These are phyloP conservation scores for Cryptocephalus moraei DNA, from an alignment of 2,888 invertebrate species.

Conservation along the genomic window DNA sequence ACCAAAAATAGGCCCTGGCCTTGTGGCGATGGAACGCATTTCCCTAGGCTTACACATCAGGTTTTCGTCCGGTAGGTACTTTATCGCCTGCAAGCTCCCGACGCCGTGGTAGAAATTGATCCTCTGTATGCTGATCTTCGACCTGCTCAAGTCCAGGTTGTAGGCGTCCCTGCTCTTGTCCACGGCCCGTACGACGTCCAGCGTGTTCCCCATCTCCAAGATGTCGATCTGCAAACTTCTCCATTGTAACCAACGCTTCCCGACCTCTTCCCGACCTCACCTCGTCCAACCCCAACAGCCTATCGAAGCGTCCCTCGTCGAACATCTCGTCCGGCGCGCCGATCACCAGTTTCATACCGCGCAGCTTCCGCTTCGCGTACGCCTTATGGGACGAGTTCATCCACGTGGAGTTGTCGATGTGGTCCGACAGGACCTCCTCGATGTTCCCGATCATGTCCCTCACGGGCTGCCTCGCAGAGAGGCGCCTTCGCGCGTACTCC, in stretches of 20 bases:
- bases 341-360: conserved; percentile 14
- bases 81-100: conserved; percentile 6
- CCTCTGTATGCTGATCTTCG: conserved; percentile 4
- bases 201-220: conserved; percentile 6
- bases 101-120: conserved; percentile 9
- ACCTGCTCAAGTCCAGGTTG: conserved; percentile 7
- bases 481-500: conserved; percentile 12
- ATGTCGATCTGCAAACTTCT: conserved; percentile 10
- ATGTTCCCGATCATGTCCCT: conserved; percentile 18
- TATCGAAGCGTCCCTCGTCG: conserved; percentile 15
- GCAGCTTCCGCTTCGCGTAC: conserved; percentile 14
- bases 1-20: no score
- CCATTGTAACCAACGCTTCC: background rate
- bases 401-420: conserved; percentile 17
- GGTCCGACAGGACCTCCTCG: conserved; percentile 11
- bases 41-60: conserved; percentile 10
- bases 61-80: conserved; percentile 11
- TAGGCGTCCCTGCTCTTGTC: conserved; percentile 11
- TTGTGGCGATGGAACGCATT: no score
- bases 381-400: conserved; percentile 17
- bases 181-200: conserved; percentile 10
- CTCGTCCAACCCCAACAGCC: conserved; percentile 25
- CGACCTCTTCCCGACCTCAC: conserved; percentile 9
- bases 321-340: conserved; percentile 22
- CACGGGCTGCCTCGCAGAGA: conserved; percentile 12